Evolutionary conservation across 1,140 invertebrate genomes (phyloP), one percentile per base, ranked within the genome.

Genomic region (Eurytemora carolleeae): DNA sequence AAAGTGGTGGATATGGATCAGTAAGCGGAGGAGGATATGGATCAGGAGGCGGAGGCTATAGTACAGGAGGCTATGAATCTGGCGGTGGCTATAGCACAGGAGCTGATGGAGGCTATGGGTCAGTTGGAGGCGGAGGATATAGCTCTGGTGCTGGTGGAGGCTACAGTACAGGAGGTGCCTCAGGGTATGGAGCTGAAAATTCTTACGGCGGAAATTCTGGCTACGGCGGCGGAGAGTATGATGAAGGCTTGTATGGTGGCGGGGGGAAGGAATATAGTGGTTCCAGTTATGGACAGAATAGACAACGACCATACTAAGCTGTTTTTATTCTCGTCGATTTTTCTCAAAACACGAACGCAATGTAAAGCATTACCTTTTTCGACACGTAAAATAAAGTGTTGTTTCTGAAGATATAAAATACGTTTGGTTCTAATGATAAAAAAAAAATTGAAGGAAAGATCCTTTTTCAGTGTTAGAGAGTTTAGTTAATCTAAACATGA

Each of bases 201-300:
- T 57, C 61, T 64, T 57, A 65, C 59, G 56, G 64, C 62, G 58
- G 66, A 62, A 44, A 63, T 60, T 52, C 64, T 64, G 57, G 66
- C 64, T 24, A 66, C 59, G 61, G 63, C 55, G 64, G 67, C 16
- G 55, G 17, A 31, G 58, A 18, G 7, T n/a, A 23, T 18, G 16
- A 24, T 21, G 59, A 53, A 55, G 53, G 56, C 55, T 52, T 52
- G 12, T 52, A 53, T 20, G 57, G 57, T n/a, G n/a, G 22, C 22
- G 19, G 23, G n/a, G 15, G 23, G 24, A 25, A 25, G 3, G 24
- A 62, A 15, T 53, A 25, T 7, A 24, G 12, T 25, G 18, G 53
- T 57, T 21, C 20, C 21, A 22, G 22, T 17, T 19, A 31, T 16
- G 18, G 23, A 15, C 19, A 16, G 16, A 24, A 22, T 24, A 20